Conservation (phyloP, 2,888 invertebrate genomes). For the Cephus nigrinus region DNA sequence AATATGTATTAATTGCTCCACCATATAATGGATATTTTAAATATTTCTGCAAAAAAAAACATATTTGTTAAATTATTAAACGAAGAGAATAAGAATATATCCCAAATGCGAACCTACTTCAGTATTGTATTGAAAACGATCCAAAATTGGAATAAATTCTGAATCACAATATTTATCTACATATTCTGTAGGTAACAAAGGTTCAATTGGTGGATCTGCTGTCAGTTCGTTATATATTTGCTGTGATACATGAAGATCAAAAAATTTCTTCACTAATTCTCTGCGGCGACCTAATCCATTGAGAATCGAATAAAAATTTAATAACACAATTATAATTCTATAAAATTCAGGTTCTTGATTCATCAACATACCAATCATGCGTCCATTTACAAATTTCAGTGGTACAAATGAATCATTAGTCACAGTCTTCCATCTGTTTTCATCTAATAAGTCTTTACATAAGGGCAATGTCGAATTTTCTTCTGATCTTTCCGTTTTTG, state of each 20-base stretch:
- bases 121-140: conserved; percentile 24
- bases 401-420: conserved; percentile 24
- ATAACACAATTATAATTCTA: neutral
- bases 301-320: neutral
- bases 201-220: conserved; percentile 18
- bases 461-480: neutral
- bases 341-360: neutral
- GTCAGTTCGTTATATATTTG: conserved; percentile 27
- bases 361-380: neutral
- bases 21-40: conserved; percentile 28
- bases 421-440: conserved; percentile 24
- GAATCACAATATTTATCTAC: conserved; percentile 29
- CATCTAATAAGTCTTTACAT: neutral
- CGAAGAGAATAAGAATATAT: neutral
- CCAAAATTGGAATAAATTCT: conserved; percentile 28
- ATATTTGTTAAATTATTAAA: neutral
- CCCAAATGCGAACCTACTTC: conserved; percentile 18
- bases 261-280: conserved; percentile 34
- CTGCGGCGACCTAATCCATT: conserved; percentile 28
- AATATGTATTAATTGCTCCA: conserved; percentile 25
- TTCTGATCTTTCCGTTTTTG: neutral
- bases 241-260: conserved; percentile 28
- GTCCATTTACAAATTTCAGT: conserved; percentile 15
- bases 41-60: conserved; percentile 24
- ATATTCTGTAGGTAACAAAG: conserved; percentile 27